Percentiles rank a stretch among this genome's conserved stretches.
These are phyloP conservation scores for Phalacrocorax aristotelis DNA, from an alignment of 2,113 vertebrate species.

Conservation along the genomic window DNA sequence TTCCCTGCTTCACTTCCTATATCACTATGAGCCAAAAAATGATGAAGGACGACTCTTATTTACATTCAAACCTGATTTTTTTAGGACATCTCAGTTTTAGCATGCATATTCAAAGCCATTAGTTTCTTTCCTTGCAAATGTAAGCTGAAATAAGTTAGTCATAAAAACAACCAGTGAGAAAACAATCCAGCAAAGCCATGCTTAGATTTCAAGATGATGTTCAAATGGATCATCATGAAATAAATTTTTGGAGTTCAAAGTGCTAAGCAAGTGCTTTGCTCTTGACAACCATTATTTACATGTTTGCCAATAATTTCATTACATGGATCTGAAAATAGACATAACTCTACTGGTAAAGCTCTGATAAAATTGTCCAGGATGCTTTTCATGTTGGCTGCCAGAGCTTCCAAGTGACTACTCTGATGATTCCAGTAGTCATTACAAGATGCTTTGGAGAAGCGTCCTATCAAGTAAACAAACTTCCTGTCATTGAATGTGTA, in stretches of 20 bases:
- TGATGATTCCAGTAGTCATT: not conserved
- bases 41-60: not conserved
- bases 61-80: not conserved
- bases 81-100: not conserved
- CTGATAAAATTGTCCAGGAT: not conserved
- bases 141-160: not conserved
- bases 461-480: not conserved
- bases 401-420: not conserved
- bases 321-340: not conserved
- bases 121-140: not conserved
- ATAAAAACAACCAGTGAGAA: not conserved
- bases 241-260: constrained; percentile 20
- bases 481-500: not conserved
- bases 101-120: not conserved
- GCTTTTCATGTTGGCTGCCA: not conserved
- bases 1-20: not conserved
- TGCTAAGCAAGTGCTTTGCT: not conserved
- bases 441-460: not conserved
- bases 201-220: constrained; percentile 14
- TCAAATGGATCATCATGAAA: constrained; percentile 27
- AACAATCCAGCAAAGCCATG: not conserved
- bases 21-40: not conserved
- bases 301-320: constrained; percentile 14
- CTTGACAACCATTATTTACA: not conserved
- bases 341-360: not conserved